These are phyloP conservation scores for Erebia ligea DNA, from an alignment of 2,888 invertebrate species.

Conservation along the genomic window DNA sequence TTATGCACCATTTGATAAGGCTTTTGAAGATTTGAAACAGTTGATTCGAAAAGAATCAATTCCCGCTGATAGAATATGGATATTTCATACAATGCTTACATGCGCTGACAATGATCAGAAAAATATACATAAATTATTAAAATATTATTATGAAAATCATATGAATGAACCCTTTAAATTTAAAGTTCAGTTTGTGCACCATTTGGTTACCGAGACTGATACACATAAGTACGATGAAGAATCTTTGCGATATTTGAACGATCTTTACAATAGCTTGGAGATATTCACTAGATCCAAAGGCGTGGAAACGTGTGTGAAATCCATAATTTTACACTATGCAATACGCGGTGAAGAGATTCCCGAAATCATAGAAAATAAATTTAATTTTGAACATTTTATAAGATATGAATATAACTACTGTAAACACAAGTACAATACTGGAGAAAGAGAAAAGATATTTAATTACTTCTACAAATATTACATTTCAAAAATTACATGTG, in stretches of 20 bases:
- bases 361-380: slow-evolving; percentile 54
- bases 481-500: slow-evolving; percentile 45
- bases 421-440: slow-evolving; percentile 46
- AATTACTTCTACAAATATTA: slow-evolving; percentile 52
- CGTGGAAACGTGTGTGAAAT: slow-evolving; percentile 54
- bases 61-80: slow-evolving; percentile 52
- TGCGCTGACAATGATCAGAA: slow-evolving; percentile 50
- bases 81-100: slow-evolving; percentile 52
- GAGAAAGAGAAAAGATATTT: slow-evolving; percentile 56
- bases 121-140: slow-evolving; percentile 52
- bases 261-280: slow-evolving; percentile 56
- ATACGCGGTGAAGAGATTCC: slow-evolving; percentile 52
- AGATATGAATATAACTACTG: not conserved
- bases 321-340: slow-evolving; percentile 54
- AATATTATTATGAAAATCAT: slow-evolving; percentile 56
- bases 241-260: slow-evolving; percentile 58
- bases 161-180: slow-evolving; percentile 50
- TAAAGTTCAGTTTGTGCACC: slow-evolving; percentile 52
- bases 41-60: slow-evolving; percentile 56
- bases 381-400: slow-evolving; percentile 44
- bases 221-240: slow-evolving; percentile 51
- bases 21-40: slow-evolving; percentile 62
- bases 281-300: slow-evolving; percentile 52
- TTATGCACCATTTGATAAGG: slow-evolving; percentile 59
- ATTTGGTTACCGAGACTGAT: slow-evolving; percentile 48